Evolutionary conservation across 2,113 vertebrate genomes (phyloP).

Genomic region (Protobothrops mucrosquamatus): DNA sequence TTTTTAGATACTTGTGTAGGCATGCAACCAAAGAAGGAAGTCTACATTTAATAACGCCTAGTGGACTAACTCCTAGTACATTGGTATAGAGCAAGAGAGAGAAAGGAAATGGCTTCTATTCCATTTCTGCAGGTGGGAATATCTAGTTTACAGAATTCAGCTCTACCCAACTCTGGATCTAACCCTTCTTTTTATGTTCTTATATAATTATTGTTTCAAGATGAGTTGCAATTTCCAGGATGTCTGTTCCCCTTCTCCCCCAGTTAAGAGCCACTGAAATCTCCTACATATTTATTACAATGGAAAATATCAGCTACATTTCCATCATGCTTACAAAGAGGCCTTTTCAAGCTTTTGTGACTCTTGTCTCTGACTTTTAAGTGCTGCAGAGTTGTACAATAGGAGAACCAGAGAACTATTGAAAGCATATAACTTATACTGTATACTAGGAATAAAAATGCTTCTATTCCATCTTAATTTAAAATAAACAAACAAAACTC

Average conservation of each 20-base stretch:
- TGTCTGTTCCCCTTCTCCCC: neutral
- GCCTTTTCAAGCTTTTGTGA: neutral
- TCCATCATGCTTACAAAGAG: neutral
- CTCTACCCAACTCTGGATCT: neutral
- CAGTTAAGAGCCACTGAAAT: neutral
- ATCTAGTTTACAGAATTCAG: neutral
- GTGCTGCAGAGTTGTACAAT: neutral
- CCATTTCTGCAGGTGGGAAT: neutral
- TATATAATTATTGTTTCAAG: neutral
- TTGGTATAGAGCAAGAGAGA: neutral
- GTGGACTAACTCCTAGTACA: neutral
- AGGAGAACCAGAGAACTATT: neutral
- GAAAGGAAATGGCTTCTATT: neutral
- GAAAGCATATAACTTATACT: neutral
- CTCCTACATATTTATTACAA: neutral
- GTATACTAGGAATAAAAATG: neutral
- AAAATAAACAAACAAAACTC: neutral
- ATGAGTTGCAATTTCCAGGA: neutral
- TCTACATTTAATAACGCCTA: neutral
- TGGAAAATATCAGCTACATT: neutral
- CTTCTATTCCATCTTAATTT: neutral
- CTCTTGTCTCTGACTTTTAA: neutral
- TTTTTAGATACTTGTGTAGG: neutral
- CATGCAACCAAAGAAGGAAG: neutral
- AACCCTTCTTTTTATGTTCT: neutral